Evolutionary conservation across 2,797 vertebrate genomes (phyloP), one percentile per base, ranked within the genome.

Genomic region (Capromys pilorides): DNA sequence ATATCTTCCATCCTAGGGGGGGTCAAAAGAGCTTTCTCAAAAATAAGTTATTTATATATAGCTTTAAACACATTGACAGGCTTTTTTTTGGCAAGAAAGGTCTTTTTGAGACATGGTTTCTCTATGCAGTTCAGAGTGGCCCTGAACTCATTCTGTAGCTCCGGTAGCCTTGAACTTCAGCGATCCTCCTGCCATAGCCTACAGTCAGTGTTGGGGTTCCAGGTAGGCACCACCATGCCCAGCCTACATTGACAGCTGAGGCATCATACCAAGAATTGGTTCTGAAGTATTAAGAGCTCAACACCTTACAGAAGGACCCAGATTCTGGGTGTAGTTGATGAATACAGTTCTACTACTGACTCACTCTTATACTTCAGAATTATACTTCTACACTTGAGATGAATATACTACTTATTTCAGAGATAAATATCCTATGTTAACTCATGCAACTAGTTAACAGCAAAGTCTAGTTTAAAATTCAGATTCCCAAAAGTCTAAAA

Each of bases 211-310:
- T 33, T 9, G 6, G 33, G 66, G n/a, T 18, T 7, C 7, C 66
- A 69, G 18, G 33, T 9, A 3, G 19, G 66, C 16, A 19, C 66
- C 66, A 69, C 66, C 18, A n/a, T 19, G 33, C 33, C 66, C 18
- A 19, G 66, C 33, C 18, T 69, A 84, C 36, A 67, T 62, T 59
- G 84, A 86, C 61, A 94, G 66, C 12, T 64, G 91, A 41, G 77
- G 84, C 49, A 21, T 85, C 86, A 94, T 28, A 81, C 36, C 69
- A 57, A 80, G 36, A 94, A 86, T 1, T 81, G 89, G 54, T 45
- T 88, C 24, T 41, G 71, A 96, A 64, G 45, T 94, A 84, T 84
- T 80, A 96, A 87, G 33, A 90, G 66, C 49, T 91, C 79, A 96
- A 75, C 71, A 93, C 77, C 75, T 51, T 24, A 26, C 71, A 82